Evolutionary conservation across 2,888 invertebrate species (phyloP), one percentile per base, ranked within the genome.

Genomic region (Venusia cambrica): DNA sequence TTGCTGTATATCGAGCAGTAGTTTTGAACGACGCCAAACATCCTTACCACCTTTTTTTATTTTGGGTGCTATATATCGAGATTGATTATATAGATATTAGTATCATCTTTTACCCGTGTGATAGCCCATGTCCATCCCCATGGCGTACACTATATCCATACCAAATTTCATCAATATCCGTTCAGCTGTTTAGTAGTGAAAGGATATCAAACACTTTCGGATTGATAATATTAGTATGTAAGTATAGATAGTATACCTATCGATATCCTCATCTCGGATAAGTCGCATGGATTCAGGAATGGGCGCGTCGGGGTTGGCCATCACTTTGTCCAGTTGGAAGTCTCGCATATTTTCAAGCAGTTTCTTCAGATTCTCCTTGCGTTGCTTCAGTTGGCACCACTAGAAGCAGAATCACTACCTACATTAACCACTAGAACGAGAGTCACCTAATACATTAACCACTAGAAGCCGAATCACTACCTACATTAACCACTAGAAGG

Each of bases 321-420:
- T 94, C 5, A 96, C 84, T 38, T 92, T 90, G 50, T 96, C 96
- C 41, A 94, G 83, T 70, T 98, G 98, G 70, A 93, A 98, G 17
- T 93, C 91, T 9, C 95, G 92, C 98, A 99, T 98, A 61, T 96
- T 96, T 63, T 95, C 94, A 64, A 98, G 93, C 5, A 99, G 81
- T 12, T 91, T 89, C 4, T 93, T 74, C 0, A 99, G 81, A 58
- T 95, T 96, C 51, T 93, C 91, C 64, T 97, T 97, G 1, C 98
- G 90, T 5, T 91, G 91, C 48, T 93, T 91, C 38, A 99, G 81
- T 70, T 97, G 96, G 65, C 97, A 97, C 96, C 97, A 97, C 85
- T 92, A n/a, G 68, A 3, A 24, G 30, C 6, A 15, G n/a, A 5
- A 12, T 2, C n/a, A 16, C 8, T 26, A 29, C n/a, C n/a, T n/a